phyloP scores from a whole-genome alignment of 2,113 vertebrate species.

The Neotragus moschatus region DNA sequence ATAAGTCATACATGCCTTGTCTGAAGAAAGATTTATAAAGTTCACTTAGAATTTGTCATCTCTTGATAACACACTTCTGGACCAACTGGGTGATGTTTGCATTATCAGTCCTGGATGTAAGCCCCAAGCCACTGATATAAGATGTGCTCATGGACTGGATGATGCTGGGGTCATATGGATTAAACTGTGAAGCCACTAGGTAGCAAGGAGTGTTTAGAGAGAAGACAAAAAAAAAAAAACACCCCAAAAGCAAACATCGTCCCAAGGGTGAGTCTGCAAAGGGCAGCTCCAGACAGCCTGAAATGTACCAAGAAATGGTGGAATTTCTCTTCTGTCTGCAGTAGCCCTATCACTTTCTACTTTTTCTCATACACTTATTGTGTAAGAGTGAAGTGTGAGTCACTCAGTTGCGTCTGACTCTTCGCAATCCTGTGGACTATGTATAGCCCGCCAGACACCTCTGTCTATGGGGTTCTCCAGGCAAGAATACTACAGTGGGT shows the following conservation, averaged over 20 bases:
- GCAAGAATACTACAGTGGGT: neutral
- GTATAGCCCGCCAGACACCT: accelerated
- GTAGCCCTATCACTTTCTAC: neutral
- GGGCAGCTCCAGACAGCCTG: neutral
- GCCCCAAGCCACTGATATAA: neutral
- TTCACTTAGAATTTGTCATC: neutral
- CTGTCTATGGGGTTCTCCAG: neutral
- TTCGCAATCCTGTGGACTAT: neutral
- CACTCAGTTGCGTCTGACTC: neutral
- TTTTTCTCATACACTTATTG: neutral
- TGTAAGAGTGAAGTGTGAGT: neutral
- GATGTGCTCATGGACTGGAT: neutral
- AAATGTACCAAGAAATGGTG: neutral
- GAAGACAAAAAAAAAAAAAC: neutral
- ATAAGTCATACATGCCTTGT: neutral
- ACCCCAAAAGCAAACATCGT: neutral
- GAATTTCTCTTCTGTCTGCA: neutral
- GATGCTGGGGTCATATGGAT: neutral
- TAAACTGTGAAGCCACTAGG: neutral
- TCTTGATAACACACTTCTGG: neutral
- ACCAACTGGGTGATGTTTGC: neutral
- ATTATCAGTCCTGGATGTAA: neutral
- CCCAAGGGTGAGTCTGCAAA: neutral
- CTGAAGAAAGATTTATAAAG: neutral
- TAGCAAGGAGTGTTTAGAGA: neutral